Conservation (phyloP, 2,797 vertebrate species). For the Amphiprion clarkii region DNA sequence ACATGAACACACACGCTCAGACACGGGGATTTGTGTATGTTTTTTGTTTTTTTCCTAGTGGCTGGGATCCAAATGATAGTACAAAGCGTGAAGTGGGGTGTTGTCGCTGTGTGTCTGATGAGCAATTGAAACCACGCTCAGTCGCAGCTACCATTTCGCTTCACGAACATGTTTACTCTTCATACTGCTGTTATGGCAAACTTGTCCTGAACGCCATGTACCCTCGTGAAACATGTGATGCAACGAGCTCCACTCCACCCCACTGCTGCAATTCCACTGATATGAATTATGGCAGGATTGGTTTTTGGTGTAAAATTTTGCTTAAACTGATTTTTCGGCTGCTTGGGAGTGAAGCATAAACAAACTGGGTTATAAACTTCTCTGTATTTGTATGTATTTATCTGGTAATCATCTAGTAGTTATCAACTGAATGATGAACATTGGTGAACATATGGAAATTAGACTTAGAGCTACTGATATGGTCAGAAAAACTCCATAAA, state of each 20-base stretch:
- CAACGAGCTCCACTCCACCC: neutral
- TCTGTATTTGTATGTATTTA: no score
- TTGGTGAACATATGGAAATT: no score
- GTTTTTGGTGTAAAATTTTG: neutral
- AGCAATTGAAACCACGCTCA: neutral
- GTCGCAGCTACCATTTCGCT: neutral
- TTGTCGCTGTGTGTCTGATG: slow-evolving; percentile 14
- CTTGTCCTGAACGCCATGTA: neutral
- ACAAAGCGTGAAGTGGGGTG: slow-evolving; percentile 18
- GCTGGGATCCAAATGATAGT: slow-evolving; percentile 27
- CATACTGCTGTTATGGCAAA: neutral
- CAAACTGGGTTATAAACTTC: no score
- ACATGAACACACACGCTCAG: neutral
- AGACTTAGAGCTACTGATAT: no score
- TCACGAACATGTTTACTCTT: neutral
- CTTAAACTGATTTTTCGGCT: neutral
- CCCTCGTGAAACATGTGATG: no score
- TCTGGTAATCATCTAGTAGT: no score
- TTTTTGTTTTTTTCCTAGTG: neutral
- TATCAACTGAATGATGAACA: no score
- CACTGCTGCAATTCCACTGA: neutral
- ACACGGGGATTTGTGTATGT: slow-evolving; percentile 4
- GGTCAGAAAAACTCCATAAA: no score
- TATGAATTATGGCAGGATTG: neutral
- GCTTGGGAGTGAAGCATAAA: no score